Conservation (phyloP, 2,888 invertebrate genomes). For the Emesis russula region DNA sequence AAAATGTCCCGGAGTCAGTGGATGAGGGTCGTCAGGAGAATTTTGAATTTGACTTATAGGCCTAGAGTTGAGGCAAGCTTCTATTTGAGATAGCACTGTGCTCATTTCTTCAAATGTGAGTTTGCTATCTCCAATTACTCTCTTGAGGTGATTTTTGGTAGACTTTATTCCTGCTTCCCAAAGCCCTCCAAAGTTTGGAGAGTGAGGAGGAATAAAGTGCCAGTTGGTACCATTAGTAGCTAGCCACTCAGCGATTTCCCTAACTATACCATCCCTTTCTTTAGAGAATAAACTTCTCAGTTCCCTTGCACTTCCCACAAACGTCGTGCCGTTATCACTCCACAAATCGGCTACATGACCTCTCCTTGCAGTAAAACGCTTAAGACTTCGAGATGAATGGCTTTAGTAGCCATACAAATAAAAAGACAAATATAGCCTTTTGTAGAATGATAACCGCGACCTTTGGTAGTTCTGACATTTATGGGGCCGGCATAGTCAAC, state of each 20-base stretch:
- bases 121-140: neutral
- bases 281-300: constrained; percentile 21
- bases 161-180: constrained; percentile 1
- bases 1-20: neutral
- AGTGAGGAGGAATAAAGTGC: constrained; percentile 23
- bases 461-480: constrained; percentile 60
- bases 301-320: constrained; percentile 58
- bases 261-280: neutral
- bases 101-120: neutral
- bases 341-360: constrained; percentile 62
- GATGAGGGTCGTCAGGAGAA: neutral
- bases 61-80: constrained; percentile 7
- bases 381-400: constrained; percentile 22
- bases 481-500: constrained; percentile 81
- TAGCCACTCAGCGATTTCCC: neutral
- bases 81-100: neutral
- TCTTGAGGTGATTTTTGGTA: constrained; percentile 7
- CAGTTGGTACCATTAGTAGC: constrained; percentile 4
- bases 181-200: constrained; percentile 2
- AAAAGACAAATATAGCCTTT: constrained; percentile 43
- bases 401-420: constrained; percentile 39
- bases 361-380: constrained; percentile 64
- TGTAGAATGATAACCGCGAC: constrained; percentile 68
- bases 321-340: constrained; percentile 73
- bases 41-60: constrained; percentile 6